phyloP scores from a whole-genome alignment of 1,140 invertebrate genomes.

The Lasaia peninsularis region DNA sequence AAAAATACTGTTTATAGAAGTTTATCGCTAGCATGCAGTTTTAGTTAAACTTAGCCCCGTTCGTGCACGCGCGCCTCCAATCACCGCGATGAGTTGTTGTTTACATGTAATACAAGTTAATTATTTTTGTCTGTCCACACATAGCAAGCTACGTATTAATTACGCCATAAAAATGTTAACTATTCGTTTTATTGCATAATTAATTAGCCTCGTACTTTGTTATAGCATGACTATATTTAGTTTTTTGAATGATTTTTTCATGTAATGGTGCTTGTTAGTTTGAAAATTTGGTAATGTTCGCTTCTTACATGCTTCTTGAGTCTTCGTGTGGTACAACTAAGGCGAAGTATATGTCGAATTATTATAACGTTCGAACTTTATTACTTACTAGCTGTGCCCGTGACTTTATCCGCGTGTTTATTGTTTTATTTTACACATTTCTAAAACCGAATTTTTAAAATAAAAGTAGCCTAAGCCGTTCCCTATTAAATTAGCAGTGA shows the following conservation, averaged over 20 bases:
- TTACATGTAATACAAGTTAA: slow-evolving; percentile 59
- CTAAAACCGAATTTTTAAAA: no score
- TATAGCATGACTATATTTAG: slow-evolving; percentile 27
- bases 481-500: no score
- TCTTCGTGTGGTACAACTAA: no score
- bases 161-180: slow-evolving; percentile 13
- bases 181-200: slow-evolving; percentile 4
- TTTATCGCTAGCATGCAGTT: slow-evolving; percentile 35
- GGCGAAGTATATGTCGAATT: no score
- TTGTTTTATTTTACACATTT: no score
- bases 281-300: background rate
- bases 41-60: slow-evolving; percentile 40
- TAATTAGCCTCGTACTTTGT: slow-evolving; percentile 6
- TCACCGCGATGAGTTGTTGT: slow-evolving; percentile 52
- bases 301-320: no score
- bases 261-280: slow-evolving; percentile 19
- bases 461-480: no score
- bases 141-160: slow-evolving; percentile 52
- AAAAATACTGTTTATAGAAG: background rate
- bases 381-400: no score
- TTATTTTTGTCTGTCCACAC: slow-evolving; percentile 52
- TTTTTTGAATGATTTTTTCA: no score
- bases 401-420: no score
- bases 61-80: slow-evolving; percentile 47
- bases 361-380: no score